Conservation (phyloP, 2,888 invertebrate species). For the Napeogenes sylphis region DNA sequence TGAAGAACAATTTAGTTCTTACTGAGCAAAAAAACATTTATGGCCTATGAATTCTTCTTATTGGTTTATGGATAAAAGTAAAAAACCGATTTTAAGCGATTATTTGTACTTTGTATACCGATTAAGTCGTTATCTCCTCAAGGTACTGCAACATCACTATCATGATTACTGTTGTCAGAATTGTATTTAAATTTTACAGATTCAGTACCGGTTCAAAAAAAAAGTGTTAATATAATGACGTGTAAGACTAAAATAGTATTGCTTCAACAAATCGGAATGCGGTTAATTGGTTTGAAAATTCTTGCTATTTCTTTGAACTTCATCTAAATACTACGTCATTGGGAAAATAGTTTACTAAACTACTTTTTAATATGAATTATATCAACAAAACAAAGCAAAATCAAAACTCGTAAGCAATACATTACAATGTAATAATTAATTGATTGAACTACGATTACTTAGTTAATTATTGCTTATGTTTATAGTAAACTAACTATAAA, state of each 20-base stretch:
- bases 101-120: not conserved
- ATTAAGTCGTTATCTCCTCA: constrained; percentile 12
- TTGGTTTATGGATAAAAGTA: too few species aligned
- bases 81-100: not conserved
- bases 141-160: constrained; percentile 7
- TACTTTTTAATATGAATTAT: too few species aligned
- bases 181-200: constrained; percentile 17
- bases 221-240: constrained; percentile 32
- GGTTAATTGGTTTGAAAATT: constrained; percentile 37
- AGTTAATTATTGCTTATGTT: too few species aligned
- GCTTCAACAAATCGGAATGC: constrained; percentile 33
- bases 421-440: not conserved
- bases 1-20: too few species aligned
- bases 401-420: not conserved
- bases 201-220: constrained; percentile 16
- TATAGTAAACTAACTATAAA: too few species aligned
- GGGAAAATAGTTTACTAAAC: too few species aligned
- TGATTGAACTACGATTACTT: too few species aligned
- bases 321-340: constrained; percentile 20
- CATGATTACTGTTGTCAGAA: constrained; percentile 12
- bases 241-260: constrained; percentile 32
- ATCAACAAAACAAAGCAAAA: not conserved
- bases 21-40: too few species aligned
- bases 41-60: too few species aligned
- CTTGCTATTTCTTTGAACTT: constrained; percentile 29